These are phyloP conservation scores for Glyptemys insculpta DNA, from an alignment of 2,797 vertebrate genomes.

Conservation along the genomic window DNA sequence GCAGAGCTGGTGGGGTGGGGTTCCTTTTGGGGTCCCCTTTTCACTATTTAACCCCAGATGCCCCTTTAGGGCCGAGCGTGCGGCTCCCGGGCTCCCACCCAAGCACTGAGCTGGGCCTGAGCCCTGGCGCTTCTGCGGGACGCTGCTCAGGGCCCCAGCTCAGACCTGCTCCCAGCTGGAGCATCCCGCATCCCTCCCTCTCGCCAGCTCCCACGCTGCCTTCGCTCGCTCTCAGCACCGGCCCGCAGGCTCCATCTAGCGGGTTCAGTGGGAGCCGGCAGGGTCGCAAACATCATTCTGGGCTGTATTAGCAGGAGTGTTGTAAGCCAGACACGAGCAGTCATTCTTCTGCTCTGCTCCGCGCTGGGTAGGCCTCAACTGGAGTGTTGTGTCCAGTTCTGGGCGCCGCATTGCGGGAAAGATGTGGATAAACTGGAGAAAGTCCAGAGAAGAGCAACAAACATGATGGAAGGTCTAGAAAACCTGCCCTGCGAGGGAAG, in stretches of 20 bases:
- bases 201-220: too few species aligned
- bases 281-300: background rate
- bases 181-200: background rate
- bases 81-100: background rate
- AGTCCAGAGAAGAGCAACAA: too few species aligned
- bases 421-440: too few species aligned
- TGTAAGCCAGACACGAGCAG: background rate
- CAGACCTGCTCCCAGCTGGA: too few species aligned
- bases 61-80: background rate
- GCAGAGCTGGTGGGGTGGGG: background rate
- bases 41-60: background rate
- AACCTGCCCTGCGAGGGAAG: too few species aligned
- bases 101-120: background rate
- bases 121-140: too few species aligned
- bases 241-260: background rate
- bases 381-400: too few species aligned
- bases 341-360: background rate
- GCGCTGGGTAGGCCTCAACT: too few species aligned
- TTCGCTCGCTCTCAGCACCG: background rate
- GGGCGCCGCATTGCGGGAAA: too few species aligned
- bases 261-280: background rate
- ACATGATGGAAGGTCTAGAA: too few species aligned
- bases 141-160: too few species aligned
- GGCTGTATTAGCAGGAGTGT: background rate
- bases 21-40: background rate